Conservation (phyloP, 1,140 invertebrate genomes). For the Brachionus manjavacas region DNA sequence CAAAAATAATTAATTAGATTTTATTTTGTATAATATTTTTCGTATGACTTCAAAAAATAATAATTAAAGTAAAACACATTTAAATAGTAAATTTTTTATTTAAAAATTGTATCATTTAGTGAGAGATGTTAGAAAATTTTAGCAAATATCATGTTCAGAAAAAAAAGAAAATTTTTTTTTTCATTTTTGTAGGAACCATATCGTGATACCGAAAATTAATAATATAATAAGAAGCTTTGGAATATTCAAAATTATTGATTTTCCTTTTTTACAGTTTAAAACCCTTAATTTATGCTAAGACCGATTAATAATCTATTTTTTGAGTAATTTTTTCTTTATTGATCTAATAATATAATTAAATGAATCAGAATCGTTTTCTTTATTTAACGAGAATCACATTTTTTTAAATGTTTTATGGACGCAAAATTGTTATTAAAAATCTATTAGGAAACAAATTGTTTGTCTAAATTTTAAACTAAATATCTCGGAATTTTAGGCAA, state of each 20-base stretch:
- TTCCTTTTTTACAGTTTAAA: neutral
- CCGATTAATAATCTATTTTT: neutral
- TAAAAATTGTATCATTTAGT: neutral
- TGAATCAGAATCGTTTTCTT: neutral
- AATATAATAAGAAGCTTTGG: neutral
- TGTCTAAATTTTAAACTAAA: too few species aligned
- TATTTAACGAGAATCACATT: too few species aligned
- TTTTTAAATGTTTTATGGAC: too few species aligned
- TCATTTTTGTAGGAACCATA: neutral
- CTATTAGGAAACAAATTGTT: neutral
- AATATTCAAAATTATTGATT: neutral
- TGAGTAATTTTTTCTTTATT: neutral
- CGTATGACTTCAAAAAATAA: neutral
- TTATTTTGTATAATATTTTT: neutral
- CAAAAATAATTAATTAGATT: neutral
- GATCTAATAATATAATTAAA: neutral
- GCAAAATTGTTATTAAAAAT: too few species aligned
- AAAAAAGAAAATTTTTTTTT: neutral
- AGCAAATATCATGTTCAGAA: neutral
- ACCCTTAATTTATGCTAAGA: neutral
- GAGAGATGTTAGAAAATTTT: neutral
- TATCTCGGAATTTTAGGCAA: neutral
- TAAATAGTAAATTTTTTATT: neutral
- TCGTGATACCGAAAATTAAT: neutral
- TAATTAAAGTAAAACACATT: neutral